Percentiles rank a stretch among this genome's conserved stretches.
These are phyloP conservation scores for Eulemur coronatus DNA, from an alignment of 2,797 vertebrate genomes.

Conservation along the genomic window DNA sequence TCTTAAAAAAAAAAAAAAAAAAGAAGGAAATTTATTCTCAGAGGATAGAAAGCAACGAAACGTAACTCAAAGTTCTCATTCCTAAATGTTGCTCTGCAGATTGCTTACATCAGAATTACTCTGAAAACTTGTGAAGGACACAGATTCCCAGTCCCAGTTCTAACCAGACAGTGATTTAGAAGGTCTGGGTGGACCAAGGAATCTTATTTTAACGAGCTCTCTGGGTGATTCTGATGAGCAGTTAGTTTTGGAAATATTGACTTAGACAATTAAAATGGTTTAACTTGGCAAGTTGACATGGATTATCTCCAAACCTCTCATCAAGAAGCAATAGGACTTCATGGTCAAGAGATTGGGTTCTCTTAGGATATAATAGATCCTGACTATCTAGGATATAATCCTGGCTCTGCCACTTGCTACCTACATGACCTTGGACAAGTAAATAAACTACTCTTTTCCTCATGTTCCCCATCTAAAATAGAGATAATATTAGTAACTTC, in stretches of 20 bases:
- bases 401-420: neutral
- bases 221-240: neutral
- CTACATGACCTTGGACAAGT: neutral
- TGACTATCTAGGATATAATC: neutral
- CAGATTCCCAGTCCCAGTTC: neutral
- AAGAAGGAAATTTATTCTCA: neutral
- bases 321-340: neutral
- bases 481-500: neutral
- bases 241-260: constrained; percentile 7
- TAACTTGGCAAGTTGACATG: neutral
- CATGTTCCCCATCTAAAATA: neutral
- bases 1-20: too few species aligned
- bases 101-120: neutral
- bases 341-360: neutral
- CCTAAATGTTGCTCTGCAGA: neutral
- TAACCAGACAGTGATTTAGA: neutral
- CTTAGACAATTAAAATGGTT: neutral
- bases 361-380: neutral
- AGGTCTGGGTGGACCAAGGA: neutral
- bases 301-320: neutral
- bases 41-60: neutral
- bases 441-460: neutral
- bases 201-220: neutral
- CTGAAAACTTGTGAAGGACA: neutral
- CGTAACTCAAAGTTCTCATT: neutral